These are phyloP conservation scores for Hemichromis elongatus DNA, from an alignment of 2,113 vertebrate genomes.

Conservation along the genomic window DNA sequence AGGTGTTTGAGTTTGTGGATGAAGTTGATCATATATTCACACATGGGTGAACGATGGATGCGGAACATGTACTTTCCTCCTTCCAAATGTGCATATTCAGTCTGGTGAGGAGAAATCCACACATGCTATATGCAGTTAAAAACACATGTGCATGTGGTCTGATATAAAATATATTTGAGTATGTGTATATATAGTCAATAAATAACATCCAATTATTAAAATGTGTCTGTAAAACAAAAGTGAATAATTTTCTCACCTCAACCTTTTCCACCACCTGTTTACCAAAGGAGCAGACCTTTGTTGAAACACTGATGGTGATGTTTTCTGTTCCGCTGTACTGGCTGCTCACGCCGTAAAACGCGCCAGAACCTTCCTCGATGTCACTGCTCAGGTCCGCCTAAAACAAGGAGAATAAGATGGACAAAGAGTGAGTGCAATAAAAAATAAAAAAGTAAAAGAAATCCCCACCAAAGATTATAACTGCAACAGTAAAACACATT, in stretches of 20 bases:
- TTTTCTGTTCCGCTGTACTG: conserved; percentile 91
- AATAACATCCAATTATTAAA: not conserved
- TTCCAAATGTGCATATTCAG: conserved; percentile 87
- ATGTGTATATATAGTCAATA: not conserved
- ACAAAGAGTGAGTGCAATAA: not conserved
- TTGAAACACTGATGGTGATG: conserved; percentile 94
- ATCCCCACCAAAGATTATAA: not conserved
- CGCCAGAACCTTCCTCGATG: conserved; percentile 84
- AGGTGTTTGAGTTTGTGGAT: conserved; percentile 96
- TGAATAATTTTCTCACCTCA: conserved; percentile 76
- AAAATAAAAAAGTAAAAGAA: not conserved
- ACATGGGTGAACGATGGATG: conserved; percentile 94
- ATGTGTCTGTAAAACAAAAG: not conserved
- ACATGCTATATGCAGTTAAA: not conserved
- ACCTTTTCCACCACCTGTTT: conserved; percentile 97
- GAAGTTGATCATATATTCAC: conserved; percentile 98
- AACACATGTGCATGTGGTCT: not conserved
- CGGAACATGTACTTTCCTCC: conserved; percentile 88
- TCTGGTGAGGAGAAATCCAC: conserved; percentile 63
- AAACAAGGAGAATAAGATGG: not conserved
- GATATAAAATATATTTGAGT: not conserved
- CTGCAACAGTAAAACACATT: not conserved
- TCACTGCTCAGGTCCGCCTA: conserved; percentile 90
- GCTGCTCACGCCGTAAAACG: conserved; percentile 91
- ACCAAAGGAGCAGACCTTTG: conserved; percentile 94